phyloP scores from a whole-genome alignment of 2,888 invertebrate genomes.

The Drosophila eohydei region DNA sequence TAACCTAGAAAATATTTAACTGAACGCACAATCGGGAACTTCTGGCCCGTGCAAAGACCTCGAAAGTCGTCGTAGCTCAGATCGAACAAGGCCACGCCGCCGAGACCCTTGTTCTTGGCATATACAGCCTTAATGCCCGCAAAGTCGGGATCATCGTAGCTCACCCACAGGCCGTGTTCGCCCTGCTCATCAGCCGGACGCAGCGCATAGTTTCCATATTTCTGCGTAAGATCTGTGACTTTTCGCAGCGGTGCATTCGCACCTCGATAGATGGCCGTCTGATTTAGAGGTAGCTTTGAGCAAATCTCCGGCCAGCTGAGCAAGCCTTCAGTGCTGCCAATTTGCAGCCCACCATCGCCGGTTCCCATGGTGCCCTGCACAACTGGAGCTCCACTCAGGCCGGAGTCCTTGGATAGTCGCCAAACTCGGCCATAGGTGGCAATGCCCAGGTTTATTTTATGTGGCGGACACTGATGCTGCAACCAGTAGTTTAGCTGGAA shows the following conservation, averaged over 20 bases:
- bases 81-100: constrained; percentile 91
- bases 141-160: constrained; percentile 93
- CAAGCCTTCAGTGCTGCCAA: constrained; percentile 88
- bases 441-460: constrained; percentile 90
- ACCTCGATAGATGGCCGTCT: constrained; percentile 87
- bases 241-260: constrained; percentile 88
- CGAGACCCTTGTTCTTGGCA: constrained; percentile 89
- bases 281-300: constrained; percentile 88
- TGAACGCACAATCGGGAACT: constrained; percentile 91
- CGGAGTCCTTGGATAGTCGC: constrained; percentile 90
- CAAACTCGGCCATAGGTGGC: constrained; percentile 91
- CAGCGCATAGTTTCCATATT: constrained; percentile 92
- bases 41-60: constrained; percentile 91
- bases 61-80: constrained; percentile 92
- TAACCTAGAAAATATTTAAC: constrained; percentile 87
- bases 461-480: constrained; percentile 86
- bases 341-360: constrained; percentile 89
- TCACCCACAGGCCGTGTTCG: constrained; percentile 91
- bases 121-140: constrained; percentile 91
- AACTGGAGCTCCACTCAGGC: constrained; percentile 91
- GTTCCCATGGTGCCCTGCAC: constrained; percentile 88
- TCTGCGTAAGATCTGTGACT: constrained; percentile 91
- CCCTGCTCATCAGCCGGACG: constrained; percentile 88
- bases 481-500: constrained; percentile 88
- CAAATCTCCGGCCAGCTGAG: constrained; percentile 93